phyloP scores from a whole-genome alignment of 2,113 vertebrate species.

The Trogon melanurus region DNA sequence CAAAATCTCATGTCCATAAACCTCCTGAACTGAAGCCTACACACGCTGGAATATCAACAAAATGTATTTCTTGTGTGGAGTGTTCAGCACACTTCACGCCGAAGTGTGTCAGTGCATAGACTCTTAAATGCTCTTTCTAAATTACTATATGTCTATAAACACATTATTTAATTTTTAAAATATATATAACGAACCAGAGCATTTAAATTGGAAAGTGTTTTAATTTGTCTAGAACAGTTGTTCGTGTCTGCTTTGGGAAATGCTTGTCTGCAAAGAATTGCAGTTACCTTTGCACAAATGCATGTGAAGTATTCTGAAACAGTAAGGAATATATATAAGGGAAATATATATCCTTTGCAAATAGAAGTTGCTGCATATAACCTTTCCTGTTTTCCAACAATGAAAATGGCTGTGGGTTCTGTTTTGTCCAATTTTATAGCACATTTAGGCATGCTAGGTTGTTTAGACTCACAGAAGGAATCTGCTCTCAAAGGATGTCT shows the following conservation, averaged over 20 bases:
- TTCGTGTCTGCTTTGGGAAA: neutral
- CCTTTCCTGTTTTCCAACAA: neutral
- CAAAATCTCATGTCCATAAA: neutral
- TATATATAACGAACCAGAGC: neutral
- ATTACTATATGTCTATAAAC: neutral
- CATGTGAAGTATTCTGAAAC: neutral
- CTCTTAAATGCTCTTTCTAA: neutral
- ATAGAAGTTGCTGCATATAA: neutral
- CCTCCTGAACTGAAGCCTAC: neutral
- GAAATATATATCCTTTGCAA: neutral
- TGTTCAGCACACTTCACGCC: neutral
- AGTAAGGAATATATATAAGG: neutral
- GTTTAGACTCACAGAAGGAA: neutral
- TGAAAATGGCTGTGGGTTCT: neutral
- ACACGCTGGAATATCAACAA: neutral
- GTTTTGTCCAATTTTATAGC: neutral
- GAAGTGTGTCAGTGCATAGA: neutral
- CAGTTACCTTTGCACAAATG: neutral
- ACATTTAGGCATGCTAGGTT: neutral
- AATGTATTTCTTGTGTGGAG: neutral
- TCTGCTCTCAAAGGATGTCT: neutral
- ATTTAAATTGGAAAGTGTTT: neutral
- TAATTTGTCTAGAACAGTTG: neutral
- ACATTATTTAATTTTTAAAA: neutral
- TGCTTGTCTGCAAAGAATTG: neutral